phyloP scores from a whole-genome alignment of 2,113 vertebrate genomes.

The Ellobius talpinus region DNA sequence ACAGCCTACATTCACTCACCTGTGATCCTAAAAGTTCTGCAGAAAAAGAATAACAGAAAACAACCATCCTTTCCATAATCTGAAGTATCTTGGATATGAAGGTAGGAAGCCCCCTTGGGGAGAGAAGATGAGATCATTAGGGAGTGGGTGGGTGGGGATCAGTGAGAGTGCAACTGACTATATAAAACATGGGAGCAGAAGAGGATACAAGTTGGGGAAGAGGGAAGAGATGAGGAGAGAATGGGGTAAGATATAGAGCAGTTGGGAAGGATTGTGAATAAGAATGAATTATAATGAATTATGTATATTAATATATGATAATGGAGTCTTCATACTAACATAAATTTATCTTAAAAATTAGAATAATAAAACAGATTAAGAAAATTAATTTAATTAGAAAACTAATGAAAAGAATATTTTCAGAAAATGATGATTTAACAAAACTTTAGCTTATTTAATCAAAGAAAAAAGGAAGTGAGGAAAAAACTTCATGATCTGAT shows the following conservation, averaged over 20 bases:
- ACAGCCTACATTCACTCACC: neutral
- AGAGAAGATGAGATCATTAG: neutral
- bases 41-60: neutral
- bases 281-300: neutral
- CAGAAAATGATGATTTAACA: neutral
- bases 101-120: neutral
- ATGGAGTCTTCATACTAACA: neutral
- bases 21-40: neutral
- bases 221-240: neutral
- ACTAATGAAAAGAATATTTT: neutral
- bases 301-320: neutral
- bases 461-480: neutral
- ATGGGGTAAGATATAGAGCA: neutral
- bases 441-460: neutral
- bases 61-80: neutral
- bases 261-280: neutral
- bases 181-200: neutral
- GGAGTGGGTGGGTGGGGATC: accelerated
- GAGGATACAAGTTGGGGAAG: neutral
- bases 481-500: neutral
- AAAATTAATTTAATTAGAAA: neutral
- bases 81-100: neutral
- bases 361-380: neutral
- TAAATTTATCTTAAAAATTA: neutral
- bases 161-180: no score